phyloP scores from a whole-genome alignment of 53 echinoderm and acorn worm genomes.

The Crossaster papposus region DNA sequence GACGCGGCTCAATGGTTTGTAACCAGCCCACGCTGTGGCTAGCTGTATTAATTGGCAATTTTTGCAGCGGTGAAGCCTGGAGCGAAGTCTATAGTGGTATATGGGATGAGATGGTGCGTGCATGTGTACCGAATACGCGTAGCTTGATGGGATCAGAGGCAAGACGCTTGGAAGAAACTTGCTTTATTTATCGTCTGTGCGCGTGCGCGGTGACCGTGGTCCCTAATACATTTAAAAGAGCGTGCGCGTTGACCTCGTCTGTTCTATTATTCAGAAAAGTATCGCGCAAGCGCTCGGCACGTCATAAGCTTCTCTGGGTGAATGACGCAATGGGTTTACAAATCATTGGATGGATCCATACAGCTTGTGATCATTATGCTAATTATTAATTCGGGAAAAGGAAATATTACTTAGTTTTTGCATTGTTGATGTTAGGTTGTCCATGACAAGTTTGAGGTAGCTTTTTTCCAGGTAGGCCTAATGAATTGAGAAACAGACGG shows the following conservation, averaged over 20 bases:
- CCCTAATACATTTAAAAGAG: background rate
- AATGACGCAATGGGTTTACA: too few relatives aligned
- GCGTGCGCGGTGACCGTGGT: slow-evolving; percentile 32
- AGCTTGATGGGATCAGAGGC: too few relatives aligned
- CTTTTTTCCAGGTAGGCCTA: background rate
- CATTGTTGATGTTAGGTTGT: background rate
- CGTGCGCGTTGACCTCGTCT: background rate
- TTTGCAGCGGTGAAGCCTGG: background rate
- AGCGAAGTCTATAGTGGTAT: background rate
- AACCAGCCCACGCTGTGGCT: slow-evolving; percentile 19
- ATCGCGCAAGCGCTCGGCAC: too few relatives aligned
- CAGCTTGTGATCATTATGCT: too few relatives aligned
- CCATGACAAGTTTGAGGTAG: background rate
- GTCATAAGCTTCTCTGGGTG: too few relatives aligned
- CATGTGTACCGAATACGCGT: too few relatives aligned
- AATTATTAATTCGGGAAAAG: background rate
- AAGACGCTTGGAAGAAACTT: background rate
- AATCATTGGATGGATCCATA: too few relatives aligned
- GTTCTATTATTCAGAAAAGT: too few relatives aligned
- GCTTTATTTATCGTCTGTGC: background rate
- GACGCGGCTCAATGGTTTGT: slow-evolving; percentile 9
- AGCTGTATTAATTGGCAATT: slow-evolving; percentile 20
- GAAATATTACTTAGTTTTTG: background rate
- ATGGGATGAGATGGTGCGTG: too few relatives aligned
- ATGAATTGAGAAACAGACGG: too few relatives aligned